These are phyloP conservation scores for Amblyteles armatorius DNA, from an alignment of 2,888 invertebrate genomes.

Conservation along the genomic window DNA sequence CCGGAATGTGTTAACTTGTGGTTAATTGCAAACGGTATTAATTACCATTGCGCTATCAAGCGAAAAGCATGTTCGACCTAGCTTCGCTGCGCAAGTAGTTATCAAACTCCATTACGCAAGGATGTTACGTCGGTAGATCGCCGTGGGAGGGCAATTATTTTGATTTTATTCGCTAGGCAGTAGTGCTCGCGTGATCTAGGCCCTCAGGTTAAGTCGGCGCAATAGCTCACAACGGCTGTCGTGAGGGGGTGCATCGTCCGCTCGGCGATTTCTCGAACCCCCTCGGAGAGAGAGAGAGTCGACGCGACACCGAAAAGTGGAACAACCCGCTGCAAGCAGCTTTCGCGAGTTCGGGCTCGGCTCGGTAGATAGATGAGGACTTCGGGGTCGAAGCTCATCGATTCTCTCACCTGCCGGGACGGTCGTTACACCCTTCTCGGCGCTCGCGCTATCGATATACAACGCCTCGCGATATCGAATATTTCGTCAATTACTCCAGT, in stretches of 20 bases:
- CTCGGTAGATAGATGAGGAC: slow-evolving; percentile 72
- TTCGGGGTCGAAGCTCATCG: slow-evolving; percentile 77
- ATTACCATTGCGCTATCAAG: slow-evolving; percentile 33
- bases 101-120: slow-evolving; percentile 58
- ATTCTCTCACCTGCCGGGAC: slow-evolving; percentile 76
- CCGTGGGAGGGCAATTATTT: slow-evolving; percentile 59
- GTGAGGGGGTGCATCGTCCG: slow-evolving; percentile 43
- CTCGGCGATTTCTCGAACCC: slow-evolving; percentile 27
- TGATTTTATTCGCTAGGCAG: slow-evolving; percentile 57
- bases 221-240: slow-evolving; percentile 40
- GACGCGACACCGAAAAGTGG: slow-evolving; percentile 72
- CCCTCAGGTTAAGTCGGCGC: slow-evolving; percentile 39
- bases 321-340: slow-evolving; percentile 39
- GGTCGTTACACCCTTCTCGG: slow-evolving; percentile 79
- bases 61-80: slow-evolving; percentile 32
- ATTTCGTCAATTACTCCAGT: slow-evolving; percentile 23
- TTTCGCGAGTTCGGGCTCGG: slow-evolving; percentile 49
- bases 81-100: slow-evolving; percentile 37
- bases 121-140: slow-evolving; percentile 57
- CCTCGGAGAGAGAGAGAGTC: slow-evolving; percentile 71
- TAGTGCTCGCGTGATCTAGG: slow-evolving; percentile 59
- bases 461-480: slow-evolving; percentile 8
- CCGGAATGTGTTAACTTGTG: background rate
- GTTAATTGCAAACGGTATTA: slow-evolving; percentile 42
- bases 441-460: background rate